A percentile compares a stretch with the other conserved stretches of the same genome.
Conservation (phyloP, 2,888 invertebrate genomes). For the Synanthedon andrenaeformis region DNA sequence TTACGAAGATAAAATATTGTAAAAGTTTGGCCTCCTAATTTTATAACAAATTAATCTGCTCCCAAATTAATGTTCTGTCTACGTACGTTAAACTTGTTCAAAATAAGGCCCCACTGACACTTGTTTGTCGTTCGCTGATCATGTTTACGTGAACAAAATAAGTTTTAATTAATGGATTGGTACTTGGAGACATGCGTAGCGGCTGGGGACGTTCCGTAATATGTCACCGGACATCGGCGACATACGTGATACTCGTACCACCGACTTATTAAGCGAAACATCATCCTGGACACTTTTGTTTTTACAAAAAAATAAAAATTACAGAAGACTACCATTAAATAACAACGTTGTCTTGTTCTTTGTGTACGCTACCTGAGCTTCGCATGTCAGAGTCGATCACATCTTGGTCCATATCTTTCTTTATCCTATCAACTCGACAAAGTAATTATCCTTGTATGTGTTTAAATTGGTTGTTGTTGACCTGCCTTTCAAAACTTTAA, state of each 20-base stretch:
- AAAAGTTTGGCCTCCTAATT: background rate
- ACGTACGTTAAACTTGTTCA: constrained; percentile 29
- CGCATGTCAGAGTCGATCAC: too few species aligned
- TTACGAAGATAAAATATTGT: background rate
- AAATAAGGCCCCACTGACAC: constrained; percentile 27
- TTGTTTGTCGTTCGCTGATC: constrained; percentile 37
- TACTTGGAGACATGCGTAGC: constrained; percentile 56
- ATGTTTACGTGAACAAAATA: constrained; percentile 56
- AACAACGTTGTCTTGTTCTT: too few species aligned
- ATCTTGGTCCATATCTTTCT: too few species aligned
- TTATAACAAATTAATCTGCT: constrained; percentile 22
- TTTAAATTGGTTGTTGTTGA: too few species aligned
- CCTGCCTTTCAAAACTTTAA: too few species aligned
- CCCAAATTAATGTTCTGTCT: constrained; percentile 21
- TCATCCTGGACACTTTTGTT: too few species aligned
- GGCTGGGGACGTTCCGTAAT: constrained; percentile 41
- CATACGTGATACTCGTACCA: background rate
- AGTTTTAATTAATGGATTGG: constrained; percentile 71
- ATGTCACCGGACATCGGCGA: constrained; percentile 25
- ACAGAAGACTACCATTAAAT: too few species aligned
- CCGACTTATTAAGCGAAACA: background rate
- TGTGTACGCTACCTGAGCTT: too few species aligned
- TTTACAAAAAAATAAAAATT: too few species aligned
- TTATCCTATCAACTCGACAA: too few species aligned
- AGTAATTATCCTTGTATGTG: too few species aligned